Base-by-base conservation (phyloP, 2,797 vertebrate species). In the Euthynnus affinis region DNA sequence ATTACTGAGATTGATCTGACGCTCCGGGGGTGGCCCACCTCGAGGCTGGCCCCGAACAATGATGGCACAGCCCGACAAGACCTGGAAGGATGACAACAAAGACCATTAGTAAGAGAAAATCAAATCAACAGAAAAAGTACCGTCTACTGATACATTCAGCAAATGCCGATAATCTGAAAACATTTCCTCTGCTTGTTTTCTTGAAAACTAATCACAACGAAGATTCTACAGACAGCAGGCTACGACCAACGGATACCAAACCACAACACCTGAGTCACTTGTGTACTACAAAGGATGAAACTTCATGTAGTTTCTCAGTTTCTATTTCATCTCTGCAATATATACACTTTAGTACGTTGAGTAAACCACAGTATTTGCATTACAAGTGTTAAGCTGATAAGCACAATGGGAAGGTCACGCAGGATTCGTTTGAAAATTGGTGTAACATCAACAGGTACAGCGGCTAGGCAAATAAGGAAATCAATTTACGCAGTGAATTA, bases 1-100 rank as follows among this genome's bases (percentile, higher is more conserved):
- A 89, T 99, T 99, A 91, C 98, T 99, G 59, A 99, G 97, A 92
- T 99, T 99, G 92, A 99, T 98, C 94, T 99, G 98, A 9, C 97
- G 95, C 84, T 99, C 98, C 0, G 98, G 98, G 25, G 98, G 98
- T 0, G 98, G 98, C 0, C 98, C 98, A 0, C 98, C 98, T 6
- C 97, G 96, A 46, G 98, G 98, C 89, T 99, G 98, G 9, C 98
- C 98, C 8, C 98, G 94, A 17, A 99, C 98, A 56, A 99, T 99
- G 93, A 99, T 97, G 76, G 97, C 98, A 34, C 98, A 98, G 66
- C 98, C 98, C 0, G 98, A 99, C 66, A 99, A 94, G 60, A 98
- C 97, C 98, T 99, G 89, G 0, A 69, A 66, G 63, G 48, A 66
- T 15, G 12, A 86, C 34, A 74, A 55, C 9, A 76, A 49, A 46